phyloP scores from a whole-genome alignment of 2,888 invertebrate species.

The Hyppa rectilinea region DNA sequence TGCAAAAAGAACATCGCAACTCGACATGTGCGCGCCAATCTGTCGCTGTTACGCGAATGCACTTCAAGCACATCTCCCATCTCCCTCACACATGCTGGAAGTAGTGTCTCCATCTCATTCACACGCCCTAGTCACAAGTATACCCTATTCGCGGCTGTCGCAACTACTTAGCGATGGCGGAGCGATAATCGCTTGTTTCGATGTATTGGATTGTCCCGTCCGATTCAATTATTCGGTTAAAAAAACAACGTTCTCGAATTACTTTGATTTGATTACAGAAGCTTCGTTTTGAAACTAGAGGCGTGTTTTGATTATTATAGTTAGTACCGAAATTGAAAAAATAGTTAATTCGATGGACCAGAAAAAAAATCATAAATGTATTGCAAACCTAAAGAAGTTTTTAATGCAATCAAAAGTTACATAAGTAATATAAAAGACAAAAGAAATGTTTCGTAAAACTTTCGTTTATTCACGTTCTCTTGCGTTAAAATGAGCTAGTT shows the following conservation, averaged over 20 bases:
- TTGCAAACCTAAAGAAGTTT: too few relatives aligned
- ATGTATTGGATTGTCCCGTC: conserved; percentile 87
- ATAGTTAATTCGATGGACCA: not conserved
- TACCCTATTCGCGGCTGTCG: conserved; percentile 78
- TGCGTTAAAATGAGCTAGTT: not conserved
- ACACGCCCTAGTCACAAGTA: conserved; percentile 70
- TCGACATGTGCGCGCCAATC: conserved; percentile 90
- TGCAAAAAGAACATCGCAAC: conserved; percentile 89
- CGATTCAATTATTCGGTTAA: conserved; percentile 82
- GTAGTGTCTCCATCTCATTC: conserved; percentile 67
- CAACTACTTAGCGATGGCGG: conserved; percentile 84
- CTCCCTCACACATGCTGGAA: conserved; percentile 66
- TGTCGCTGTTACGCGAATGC: conserved; percentile 87
- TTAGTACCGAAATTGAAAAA: conserved; percentile 1
- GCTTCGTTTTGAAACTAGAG: conserved; percentile 32
- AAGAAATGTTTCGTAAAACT: not conserved
- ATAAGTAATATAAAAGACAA: not conserved
- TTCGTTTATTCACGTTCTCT: not conserved
- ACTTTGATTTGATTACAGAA: conserved; percentile 69
- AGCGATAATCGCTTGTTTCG: conserved; percentile 84
- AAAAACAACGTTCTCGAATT: conserved; percentile 73
- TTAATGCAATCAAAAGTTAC: not conserved
- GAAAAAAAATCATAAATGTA: not conserved
- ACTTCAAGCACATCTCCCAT: conserved; percentile 74
- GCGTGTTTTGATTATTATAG: conserved; percentile 45